Evolutionary conservation across 2,797 vertebrate genomes (phyloP), one percentile per base, ranked within the genome.

Genomic region (Trachurus trachurus): DNA sequence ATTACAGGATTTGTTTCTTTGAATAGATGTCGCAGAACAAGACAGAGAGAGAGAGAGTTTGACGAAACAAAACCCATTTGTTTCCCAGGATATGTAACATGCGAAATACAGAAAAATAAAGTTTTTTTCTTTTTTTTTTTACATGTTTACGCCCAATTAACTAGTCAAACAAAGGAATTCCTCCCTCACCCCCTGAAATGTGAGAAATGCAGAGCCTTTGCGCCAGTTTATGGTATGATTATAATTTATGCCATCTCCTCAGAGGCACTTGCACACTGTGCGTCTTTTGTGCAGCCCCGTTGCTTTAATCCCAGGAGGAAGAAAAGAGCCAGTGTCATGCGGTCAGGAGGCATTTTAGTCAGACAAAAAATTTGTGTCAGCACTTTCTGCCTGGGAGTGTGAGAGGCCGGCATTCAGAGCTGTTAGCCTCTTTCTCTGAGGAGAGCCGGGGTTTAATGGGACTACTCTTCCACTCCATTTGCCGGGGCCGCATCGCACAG

Each of bases 281-380:
- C 85, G 67, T 87, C 88, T 83, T 90, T 93, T 92, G 91, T 93
- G 81, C 12, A 66, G 81, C 67, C 52, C 4, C 9, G 31, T 34
- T 6, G 77, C 81, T 88, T 87, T 80, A 88, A 82, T 87, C 91
- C 82, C 81, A 29, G 71, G 74, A 26, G 85, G 79, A 84, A 92
- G 88, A 93, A 92, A 91, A 88, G 92, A 86, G 88, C 86, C 88
- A 86, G 92, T 92, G 92, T 94, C 91, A 81, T 66, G 87, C 17
- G 85, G 89, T 93, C 92, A 93, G 83, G 63, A 90, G 88, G 79
- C 89, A 86, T 93, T 92, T 91, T 74, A 90, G 83, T 89, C 89
- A 58, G 77, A 87, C 80, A 81, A 84, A 90, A 90, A 91, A 87
- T 71, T 64, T 78, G 88, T 82, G 88, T 94, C 92, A 93, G 91